Evolutionary conservation across 2,113 vertebrate species (phyloP), one percentile per base, ranked within the genome.

Genomic region (Pardalotus punctatus): DNA sequence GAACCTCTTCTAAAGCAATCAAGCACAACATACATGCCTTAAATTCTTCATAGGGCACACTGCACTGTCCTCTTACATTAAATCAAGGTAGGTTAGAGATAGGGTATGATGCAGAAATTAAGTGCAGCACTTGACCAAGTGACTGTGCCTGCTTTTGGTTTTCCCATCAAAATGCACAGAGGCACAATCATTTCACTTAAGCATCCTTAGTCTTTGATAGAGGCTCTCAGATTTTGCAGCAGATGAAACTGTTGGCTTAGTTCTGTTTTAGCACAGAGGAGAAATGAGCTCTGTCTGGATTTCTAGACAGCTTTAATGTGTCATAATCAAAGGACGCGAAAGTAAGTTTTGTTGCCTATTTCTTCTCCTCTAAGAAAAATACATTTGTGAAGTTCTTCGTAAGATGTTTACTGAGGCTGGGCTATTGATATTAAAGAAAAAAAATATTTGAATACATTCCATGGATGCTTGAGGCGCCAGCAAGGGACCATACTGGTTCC

Each of bases 271-370:
- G 47, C 48, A 71, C 48, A 67, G 74, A 85, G 51, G 29, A 83
- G 35, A 73, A 73, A 31, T 36, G 67, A 14, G 29, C 38, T 91
- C 71, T 85, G 73, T 93, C 87, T 91, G 69, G 47, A 12, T 58
- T 96, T 81, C 73, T 93, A 94, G 81, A 93, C 73, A 94, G 40
- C 73, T 92, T 88, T 92, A 42, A 91, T 84, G 51, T 78, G 48
- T 40, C 40, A 22, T 21, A 88, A 81, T 62, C 57, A 96, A 86
- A 81, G 58, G 31, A 66, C 73, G 40, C 48, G 43, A 88, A 95
- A 91, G 33, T 65, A 80, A 81, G 36, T 88, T 72, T 65, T 36
- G 17, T 76, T 90, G 36, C 42, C 45, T 23, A 1, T 78, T 96
- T 91, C 67, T 89, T 35, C 18, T 90, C 22, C 31, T 84, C 51